A percentile compares a stretch with the other conserved stretches of the same genome.
These are phyloP conservation scores for Peromyscus attwateri DNA, from an alignment of 2,797 vertebrate genomes.

Conservation along the genomic window DNA sequence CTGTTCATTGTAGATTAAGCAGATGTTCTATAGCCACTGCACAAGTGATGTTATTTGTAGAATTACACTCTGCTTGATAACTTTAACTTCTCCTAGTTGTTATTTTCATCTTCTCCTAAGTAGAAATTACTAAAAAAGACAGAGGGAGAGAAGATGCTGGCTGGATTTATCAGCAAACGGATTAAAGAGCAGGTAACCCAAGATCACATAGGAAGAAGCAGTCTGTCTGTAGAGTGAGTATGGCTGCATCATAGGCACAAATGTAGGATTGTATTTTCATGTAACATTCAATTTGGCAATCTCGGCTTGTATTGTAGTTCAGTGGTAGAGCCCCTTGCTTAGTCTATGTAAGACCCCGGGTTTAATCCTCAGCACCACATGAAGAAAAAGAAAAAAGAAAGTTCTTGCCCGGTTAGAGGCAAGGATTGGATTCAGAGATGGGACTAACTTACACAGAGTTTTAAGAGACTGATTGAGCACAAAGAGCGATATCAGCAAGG, in stretches of 20 bases:
- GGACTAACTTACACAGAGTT: conserved; percentile 1
- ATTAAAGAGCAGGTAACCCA: conserved; percentile 28
- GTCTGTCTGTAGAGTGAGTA: not conserved
- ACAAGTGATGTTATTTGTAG: conserved; percentile 41
- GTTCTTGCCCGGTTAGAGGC: not conserved
- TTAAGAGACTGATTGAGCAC: conserved; percentile 47
- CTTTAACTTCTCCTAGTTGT: conserved; percentile 41
- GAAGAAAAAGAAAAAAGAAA: not conserved
- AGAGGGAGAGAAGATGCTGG: not conserved
- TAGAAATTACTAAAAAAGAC: conserved; percentile 49
- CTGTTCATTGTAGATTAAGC: conserved; percentile 54
- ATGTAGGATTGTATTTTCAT: not conserved
- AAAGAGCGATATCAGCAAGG: conserved; percentile 22
- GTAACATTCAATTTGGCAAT: not conserved
- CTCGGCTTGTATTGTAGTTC: not conserved
- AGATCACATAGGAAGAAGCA: conserved; percentile 41
- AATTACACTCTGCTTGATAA: conserved; percentile 19
- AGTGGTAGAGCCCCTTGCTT: not conserved
- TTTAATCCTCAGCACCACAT: not conserved
- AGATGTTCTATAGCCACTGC: conserved; percentile 21
- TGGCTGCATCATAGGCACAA: not conserved
- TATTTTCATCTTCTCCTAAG: conserved; percentile 28
- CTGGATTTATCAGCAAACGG: not conserved
- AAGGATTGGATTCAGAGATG: not conserved
- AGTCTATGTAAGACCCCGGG: not conserved